Conservation (phyloP, 2,888 invertebrate species). For the Teleogryllus oceanicus region DNA sequence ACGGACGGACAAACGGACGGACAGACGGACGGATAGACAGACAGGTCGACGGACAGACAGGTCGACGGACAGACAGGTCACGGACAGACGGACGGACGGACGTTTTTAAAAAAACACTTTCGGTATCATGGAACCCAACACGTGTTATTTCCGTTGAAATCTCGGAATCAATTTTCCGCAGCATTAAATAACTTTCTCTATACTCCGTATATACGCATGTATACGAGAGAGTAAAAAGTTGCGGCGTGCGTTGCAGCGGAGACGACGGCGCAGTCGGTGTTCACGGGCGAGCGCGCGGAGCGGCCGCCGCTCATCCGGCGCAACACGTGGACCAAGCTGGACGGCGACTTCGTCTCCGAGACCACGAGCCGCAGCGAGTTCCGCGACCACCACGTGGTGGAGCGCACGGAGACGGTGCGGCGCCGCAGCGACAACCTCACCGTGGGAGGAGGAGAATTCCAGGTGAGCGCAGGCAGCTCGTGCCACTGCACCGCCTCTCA, state of each 20-base stretch:
- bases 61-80: no score
- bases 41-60: no score
- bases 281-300: constrained; percentile 64
- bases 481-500: no score
- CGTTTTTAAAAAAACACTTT: no score
- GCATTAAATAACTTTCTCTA: not conserved
- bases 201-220: not conserved
- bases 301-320: constrained; percentile 63
- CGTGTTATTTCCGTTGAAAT: no score
- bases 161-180: no score
- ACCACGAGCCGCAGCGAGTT: constrained; percentile 66
- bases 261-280: constrained; percentile 67
- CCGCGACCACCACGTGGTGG: constrained; percentile 53
- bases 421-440: constrained; percentile 64
- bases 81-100: no score
- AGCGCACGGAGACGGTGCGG: constrained; percentile 58
- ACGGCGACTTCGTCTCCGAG: constrained; percentile 68
- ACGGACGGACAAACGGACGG: no score
- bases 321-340: constrained; percentile 74
- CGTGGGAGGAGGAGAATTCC: constrained; percentile 58
- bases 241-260: constrained; percentile 55
- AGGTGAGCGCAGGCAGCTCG: constrained; percentile 41
- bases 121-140: no score
- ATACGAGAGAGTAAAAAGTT: not conserved
- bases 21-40: no score